Percentiles rank a stretch among this genome's conserved stretches.
phyloP scores from a whole-genome alignment of 2,888 invertebrate species.

The Pandemis cinnamomeana region DNA sequence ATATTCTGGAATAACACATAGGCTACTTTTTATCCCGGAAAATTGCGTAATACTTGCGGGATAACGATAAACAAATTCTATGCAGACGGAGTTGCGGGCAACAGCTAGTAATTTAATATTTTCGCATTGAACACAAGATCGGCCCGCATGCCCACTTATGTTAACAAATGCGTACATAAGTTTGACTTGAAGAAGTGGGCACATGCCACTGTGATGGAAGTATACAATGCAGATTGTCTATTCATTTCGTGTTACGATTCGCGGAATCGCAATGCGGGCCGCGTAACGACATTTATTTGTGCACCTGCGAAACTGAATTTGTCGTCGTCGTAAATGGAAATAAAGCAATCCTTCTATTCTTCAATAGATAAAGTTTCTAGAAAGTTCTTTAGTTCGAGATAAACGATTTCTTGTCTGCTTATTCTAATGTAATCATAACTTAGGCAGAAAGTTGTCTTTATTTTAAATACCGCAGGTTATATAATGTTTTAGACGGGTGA shows the following conservation, averaged over 20 bases:
- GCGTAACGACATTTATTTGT: slow-evolving; percentile 31
- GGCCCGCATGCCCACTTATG: background rate
- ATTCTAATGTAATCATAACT: slow-evolving; percentile 12
- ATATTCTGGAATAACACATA: too few species aligned
- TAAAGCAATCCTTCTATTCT: slow-evolving; percentile 29
- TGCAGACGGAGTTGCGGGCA: too few species aligned
- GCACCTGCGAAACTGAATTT: slow-evolving; percentile 35
- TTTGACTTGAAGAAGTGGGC: background rate
- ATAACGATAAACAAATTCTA: too few species aligned
- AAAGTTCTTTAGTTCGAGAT: background rate
- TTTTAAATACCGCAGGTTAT: slow-evolving; percentile 6
- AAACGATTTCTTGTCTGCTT: background rate
- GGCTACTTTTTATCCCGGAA: too few species aligned
- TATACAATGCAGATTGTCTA: slow-evolving; percentile 30
- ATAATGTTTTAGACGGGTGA: background rate
- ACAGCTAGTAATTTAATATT: too few species aligned
- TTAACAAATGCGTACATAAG: background rate
- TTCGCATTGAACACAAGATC: too few species aligned
- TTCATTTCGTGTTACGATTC: slow-evolving; percentile 21
- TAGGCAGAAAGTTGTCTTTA: slow-evolving; percentile 9
- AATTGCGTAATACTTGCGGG: too few species aligned
- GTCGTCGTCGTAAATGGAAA: slow-evolving; percentile 28
- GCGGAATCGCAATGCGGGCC: slow-evolving; percentile 5
- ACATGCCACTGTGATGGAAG: background rate
- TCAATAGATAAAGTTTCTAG: background rate